phyloP scores from a whole-genome alignment of 2,888 invertebrate species.

The Lysandra coridon region DNA sequence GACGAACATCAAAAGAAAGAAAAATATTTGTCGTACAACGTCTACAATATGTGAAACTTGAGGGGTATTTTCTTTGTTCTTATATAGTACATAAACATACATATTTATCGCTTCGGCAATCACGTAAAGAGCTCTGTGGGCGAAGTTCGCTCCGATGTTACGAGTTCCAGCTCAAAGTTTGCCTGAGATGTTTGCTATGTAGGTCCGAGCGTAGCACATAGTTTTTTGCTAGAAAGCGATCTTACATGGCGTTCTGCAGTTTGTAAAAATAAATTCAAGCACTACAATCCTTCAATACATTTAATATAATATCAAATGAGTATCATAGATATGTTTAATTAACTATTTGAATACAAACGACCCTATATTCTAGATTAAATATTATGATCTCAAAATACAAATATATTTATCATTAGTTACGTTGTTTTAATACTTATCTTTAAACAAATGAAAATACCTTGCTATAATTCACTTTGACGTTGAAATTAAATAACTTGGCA shows the following conservation, averaged over 20 bases:
- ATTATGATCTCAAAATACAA: too few relatives aligned
- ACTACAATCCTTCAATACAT: background rate
- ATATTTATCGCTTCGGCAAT: constrained; percentile 69
- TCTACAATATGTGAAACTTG: background rate
- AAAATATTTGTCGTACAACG: background rate
- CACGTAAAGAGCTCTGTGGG: constrained; percentile 59
- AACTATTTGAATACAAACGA: background rate
- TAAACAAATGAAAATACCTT: background rate
- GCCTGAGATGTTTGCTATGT: constrained; percentile 22
- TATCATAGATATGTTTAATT: background rate
- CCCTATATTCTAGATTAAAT: too few relatives aligned
- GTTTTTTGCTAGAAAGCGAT: background rate
- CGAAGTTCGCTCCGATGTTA: constrained; percentile 42
- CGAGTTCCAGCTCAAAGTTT: constrained; percentile 40
- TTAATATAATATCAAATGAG: background rate
- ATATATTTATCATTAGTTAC: too few relatives aligned
- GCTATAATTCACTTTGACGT: background rate
- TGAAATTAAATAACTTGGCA: constrained; percentile 14
- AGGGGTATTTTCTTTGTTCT: constrained; percentile 22
- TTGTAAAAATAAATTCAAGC: background rate
- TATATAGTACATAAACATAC: constrained; percentile 41
- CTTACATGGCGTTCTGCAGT: background rate
- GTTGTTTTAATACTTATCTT: too few relatives aligned
- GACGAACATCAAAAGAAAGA: constrained; percentile 4
- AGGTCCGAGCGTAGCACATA: background rate